A percentile compares a stretch with the other conserved stretches of the same genome.
These are phyloP conservation scores for Syrista parreyssii DNA, from an alignment of 2,888 invertebrate genomes.

Conservation along the genomic window DNA sequence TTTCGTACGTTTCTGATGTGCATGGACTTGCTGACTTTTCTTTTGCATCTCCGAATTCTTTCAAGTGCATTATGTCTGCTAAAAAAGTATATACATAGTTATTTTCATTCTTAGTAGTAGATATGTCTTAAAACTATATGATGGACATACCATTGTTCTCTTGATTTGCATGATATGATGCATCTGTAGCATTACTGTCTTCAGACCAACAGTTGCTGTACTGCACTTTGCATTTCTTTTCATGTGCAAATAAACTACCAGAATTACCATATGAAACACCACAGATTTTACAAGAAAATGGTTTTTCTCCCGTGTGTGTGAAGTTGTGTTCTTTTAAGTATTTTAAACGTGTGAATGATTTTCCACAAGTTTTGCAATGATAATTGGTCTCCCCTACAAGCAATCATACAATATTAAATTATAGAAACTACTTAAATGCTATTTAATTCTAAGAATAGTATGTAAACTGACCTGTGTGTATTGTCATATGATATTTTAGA, in stretches of 20 bases:
- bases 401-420: background rate
- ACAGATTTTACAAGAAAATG: constrained; percentile 4
- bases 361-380: constrained; percentile 1
- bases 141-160: background rate
- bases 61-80: background rate
- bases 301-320: background rate
- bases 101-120: background rate
- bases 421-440: background rate
- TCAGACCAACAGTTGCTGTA: background rate
- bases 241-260: constrained; percentile 1
- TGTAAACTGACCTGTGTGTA: constrained; percentile 11
- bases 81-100: background rate
- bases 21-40: background rate
- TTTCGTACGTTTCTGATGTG: background rate
- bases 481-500: constrained; percentile 10
- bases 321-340: constrained; percentile 1
- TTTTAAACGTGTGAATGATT: constrained; percentile 2
- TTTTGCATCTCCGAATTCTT: background rate
- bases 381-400: background rate
- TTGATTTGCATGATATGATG: background rate
- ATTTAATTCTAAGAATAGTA: background rate
- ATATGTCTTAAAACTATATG: background rate
- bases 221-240: background rate
- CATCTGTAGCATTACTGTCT: background rate
- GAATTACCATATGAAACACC: constrained; percentile 1